A percentile compares a stretch with the other conserved stretches of the same genome.
phyloP scores from a whole-genome alignment of 2,113 vertebrate genomes.

The Paralichthys olivaceus region DNA sequence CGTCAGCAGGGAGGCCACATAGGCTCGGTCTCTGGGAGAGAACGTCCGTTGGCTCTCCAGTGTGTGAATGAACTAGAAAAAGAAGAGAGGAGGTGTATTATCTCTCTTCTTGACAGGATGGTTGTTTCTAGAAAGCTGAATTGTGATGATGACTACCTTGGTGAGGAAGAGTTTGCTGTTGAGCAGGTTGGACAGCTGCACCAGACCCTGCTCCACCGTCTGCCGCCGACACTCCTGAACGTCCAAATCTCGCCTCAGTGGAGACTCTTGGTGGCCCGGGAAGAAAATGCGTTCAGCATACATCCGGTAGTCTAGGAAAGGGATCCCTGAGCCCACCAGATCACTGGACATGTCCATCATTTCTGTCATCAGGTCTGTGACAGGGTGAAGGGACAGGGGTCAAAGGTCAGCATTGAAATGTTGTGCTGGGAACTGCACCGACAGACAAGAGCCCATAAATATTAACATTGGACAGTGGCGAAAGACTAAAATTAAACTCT shows the following conservation, averaged over 20 bases:
- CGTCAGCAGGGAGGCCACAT: slow-evolving; percentile 94
- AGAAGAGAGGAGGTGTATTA: background rate
- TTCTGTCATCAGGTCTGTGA: slow-evolving; percentile 96
- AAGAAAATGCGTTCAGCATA: slow-evolving; percentile 98
- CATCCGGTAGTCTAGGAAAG: slow-evolving; percentile 95
- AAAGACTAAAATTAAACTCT: slow-evolving; percentile 21
- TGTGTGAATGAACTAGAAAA: slow-evolving; percentile 92
- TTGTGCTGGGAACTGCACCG: background rate
- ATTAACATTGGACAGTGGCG: slow-evolving; percentile 8
- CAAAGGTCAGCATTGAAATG: background rate
- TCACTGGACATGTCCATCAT: slow-evolving; percentile 99
- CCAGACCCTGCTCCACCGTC: slow-evolving; percentile 95
- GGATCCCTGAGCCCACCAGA: slow-evolving; percentile 94
- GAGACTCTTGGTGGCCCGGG: slow-evolving; percentile 94
- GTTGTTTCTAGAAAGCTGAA: background rate
- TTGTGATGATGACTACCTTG: slow-evolving; percentile 83
- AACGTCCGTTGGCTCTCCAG: slow-evolving; percentile 97
- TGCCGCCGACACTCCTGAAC: slow-evolving; percentile 93
- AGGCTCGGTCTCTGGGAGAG: slow-evolving; percentile 93
- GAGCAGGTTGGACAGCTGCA: slow-evolving; percentile 97
- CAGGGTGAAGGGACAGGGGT: background rate
- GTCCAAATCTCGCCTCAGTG: slow-evolving; percentile 91
- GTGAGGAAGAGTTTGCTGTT: slow-evolving; percentile 99
- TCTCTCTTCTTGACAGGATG: background rate
- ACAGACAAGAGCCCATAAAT: slow-evolving; percentile 6